A percentile compares a stretch with the other conserved stretches of the same genome.
These are phyloP conservation scores for Actinernus sp. DNA, from an alignment of 92 coral and sea anemone genomes.

Conservation along the genomic window DNA sequence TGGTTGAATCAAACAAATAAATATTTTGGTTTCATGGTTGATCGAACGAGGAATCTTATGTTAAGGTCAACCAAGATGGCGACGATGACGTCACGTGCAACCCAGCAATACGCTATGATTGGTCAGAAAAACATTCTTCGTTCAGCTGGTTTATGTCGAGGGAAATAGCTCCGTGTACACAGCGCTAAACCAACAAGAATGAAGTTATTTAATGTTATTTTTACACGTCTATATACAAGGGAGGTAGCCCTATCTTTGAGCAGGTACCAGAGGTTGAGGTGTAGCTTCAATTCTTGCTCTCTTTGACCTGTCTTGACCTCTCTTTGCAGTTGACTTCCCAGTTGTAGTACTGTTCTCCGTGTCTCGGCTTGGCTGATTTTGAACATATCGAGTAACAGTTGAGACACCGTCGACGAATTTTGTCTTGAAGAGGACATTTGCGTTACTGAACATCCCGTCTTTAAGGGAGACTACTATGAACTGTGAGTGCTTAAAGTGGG, in stretches of 20 bases:
- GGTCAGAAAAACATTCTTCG: too few relatives aligned
- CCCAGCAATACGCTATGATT: too few relatives aligned
- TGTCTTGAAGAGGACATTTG: conserved; percentile 96
- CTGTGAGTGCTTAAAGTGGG: conserved; percentile 97
- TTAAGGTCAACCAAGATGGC: too few relatives aligned
- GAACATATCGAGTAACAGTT: conserved; percentile 96
- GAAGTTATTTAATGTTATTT: too few relatives aligned
- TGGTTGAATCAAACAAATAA: too few relatives aligned
- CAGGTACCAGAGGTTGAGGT: conserved; percentile 53
- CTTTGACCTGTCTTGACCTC: conserved; percentile 66
- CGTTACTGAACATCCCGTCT: conserved; percentile 99
- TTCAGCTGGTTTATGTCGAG: too few relatives aligned
- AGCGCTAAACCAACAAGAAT: too few relatives aligned
- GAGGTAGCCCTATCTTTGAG: conserved; percentile 9
- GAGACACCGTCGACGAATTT: conserved; percentile 98
- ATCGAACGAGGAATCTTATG: too few relatives aligned
- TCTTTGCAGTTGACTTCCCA: conserved; percentile 62
- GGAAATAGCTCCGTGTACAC: too few relatives aligned
- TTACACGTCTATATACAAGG: too few relatives aligned
- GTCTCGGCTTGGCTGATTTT: conserved; percentile 79
- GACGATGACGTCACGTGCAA: too few relatives aligned
- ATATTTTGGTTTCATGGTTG: too few relatives aligned
- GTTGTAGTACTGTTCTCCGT: conserved; percentile 38
- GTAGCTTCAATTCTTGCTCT: conserved; percentile 67
- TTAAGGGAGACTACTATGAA: conserved; percentile 98